These are phyloP conservation scores for Fragariocoptes setiger DNA, from an alignment of 1,140 invertebrate genomes.

Conservation along the genomic window DNA sequence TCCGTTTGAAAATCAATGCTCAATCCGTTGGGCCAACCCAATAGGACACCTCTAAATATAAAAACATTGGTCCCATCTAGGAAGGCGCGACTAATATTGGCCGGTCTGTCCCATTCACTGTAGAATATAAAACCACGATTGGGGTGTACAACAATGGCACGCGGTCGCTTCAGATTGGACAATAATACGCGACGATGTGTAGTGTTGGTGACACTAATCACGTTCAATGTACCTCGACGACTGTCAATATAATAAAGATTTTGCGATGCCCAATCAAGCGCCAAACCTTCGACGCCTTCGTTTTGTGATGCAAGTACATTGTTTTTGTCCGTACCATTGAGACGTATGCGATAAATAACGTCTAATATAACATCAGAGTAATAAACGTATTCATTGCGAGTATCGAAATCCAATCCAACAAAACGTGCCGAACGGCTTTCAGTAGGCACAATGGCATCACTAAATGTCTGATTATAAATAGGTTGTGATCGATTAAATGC, in stretches of 20 bases:
- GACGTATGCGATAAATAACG: constrained; percentile 64
- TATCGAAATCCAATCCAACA: constrained; percentile 86
- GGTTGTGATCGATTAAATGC: background rate
- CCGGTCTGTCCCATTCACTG: constrained; percentile 79
- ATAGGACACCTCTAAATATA: constrained; percentile 61
- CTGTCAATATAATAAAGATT: constrained; percentile 95
- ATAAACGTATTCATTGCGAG: constrained; percentile 62
- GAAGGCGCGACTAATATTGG: constrained; percentile 64
- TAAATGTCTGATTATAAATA: constrained; percentile 24
- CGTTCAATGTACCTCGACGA: constrained; percentile 71
- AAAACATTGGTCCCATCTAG: constrained; percentile 52
- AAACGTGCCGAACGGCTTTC: constrained; percentile 65
- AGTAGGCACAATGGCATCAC: constrained; percentile 47
- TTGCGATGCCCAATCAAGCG: constrained; percentile 84
- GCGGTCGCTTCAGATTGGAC: constrained; percentile 55
- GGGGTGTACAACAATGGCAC: constrained; percentile 82
- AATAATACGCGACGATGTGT: constrained; percentile 48
- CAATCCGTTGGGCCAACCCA: constrained; percentile 83
- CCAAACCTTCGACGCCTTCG: constrained; percentile 80
- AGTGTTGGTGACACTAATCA: constrained; percentile 51
- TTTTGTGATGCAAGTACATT: constrained; percentile 81
- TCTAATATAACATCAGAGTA: constrained; percentile 89
- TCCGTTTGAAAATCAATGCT: constrained; percentile 61
- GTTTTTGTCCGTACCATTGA: constrained; percentile 54
- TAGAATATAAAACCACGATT: constrained; percentile 70